Evolutionary conservation across 1,140 invertebrate species (phyloP), one percentile per base, ranked within the genome.

Genomic region (Drosophila baimaii): DNA sequence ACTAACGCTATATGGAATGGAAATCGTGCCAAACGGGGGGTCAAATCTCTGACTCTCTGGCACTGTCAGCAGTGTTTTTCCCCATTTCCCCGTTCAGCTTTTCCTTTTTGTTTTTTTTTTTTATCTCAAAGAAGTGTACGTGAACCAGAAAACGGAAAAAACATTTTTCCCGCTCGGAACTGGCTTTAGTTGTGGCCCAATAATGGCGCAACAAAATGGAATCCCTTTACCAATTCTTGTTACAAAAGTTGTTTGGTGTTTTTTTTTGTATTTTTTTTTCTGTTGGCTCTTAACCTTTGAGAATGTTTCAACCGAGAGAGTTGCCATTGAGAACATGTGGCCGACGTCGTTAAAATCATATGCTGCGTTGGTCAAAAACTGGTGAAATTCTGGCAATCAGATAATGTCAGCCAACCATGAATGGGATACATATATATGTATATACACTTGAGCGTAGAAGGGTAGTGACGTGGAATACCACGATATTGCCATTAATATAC

Each of bases 311-410:
- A 31, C 29, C 17, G 43, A 59, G 43, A 59, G 31, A 61, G 41
- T 61, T 71, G 68, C 27, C 43, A 27, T 58, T n/a, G 68, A 25
- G 35, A 44, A 47, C 61, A 51, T 37, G 52, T 68, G 39, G 58
- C 68, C 59, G 43, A 35, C 79, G 62, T 84, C 81, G 79, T 84
- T 84, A 84, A 84, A 84, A 65, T 85, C 81, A 84, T 85, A 85
- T 85, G 81, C 37, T 84, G 66, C 81, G 65, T 23, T 74, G 73
- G 81, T 77, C 81, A 83, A 77, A 83, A 83, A 79, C 79, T 69
- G 76, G 55, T 65, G 33, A 41, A 49, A 47, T 56, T 31, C 39
- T 12, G 41, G 39, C 17, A 56, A 37, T 44, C 29, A 21, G 27
- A 41, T 68, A 68, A 51, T 51, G 62, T 52, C 19, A 51, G 63